These are phyloP conservation scores for Saccopteryx bilineata DNA, from an alignment of 2,113 vertebrate genomes.

Conservation along the genomic window DNA sequence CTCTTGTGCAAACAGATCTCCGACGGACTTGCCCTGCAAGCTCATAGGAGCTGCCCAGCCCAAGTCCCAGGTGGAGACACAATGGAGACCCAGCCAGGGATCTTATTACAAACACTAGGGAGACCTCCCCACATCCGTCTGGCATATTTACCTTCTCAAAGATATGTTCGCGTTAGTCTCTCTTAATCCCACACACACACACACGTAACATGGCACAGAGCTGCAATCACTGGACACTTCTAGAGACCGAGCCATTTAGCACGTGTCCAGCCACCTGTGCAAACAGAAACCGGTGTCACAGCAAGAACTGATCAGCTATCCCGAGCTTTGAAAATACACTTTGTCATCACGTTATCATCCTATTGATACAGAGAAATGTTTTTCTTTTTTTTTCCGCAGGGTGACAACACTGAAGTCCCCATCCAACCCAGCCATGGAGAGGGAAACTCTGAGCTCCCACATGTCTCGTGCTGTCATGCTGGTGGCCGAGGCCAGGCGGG, in stretches of 20 bases:
- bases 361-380: neutral
- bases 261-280: neutral
- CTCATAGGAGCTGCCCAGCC: neutral
- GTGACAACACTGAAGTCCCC: neutral
- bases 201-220: neutral
- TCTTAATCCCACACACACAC: neutral
- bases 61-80: neutral
- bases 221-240: neutral
- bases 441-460: neutral
- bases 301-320: neutral
- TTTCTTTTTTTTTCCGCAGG: neutral
- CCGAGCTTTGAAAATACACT: neutral
- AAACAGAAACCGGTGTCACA: neutral
- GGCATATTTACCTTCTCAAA: neutral
- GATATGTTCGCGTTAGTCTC: neutral
- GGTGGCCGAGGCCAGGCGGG: no score
- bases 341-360: neutral
- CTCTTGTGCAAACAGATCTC: neutral
- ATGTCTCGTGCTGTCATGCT: no score
- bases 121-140: neutral
- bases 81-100: neutral
- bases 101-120: neutral
- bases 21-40: neutral
- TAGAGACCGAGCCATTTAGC: neutral
- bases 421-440: neutral